These are phyloP conservation scores for Anolis carolinensis DNA, from an alignment of 2,113 vertebrate genomes.

Conservation along the genomic window DNA sequence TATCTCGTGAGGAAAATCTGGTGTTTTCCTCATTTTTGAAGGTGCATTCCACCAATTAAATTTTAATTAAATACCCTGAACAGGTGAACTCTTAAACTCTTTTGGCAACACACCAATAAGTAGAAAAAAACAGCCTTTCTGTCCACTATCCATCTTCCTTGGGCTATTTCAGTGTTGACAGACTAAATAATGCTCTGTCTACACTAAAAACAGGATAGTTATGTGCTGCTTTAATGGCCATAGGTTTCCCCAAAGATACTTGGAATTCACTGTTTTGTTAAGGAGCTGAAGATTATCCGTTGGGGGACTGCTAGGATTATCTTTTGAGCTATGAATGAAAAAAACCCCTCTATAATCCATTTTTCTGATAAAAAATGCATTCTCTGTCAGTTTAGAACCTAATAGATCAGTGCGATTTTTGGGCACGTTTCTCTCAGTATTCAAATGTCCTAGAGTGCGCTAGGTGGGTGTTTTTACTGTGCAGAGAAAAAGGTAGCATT, in stretches of 20 bases:
- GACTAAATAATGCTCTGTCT: background rate
- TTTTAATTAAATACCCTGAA: background rate
- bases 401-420: no score
- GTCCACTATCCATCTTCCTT: background rate
- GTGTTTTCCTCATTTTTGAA: background rate
- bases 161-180: background rate
- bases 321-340: no score
- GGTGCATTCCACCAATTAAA: background rate
- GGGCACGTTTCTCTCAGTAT: no score
- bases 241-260: background rate
- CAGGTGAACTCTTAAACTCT: background rate
- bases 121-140: background rate
- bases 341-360: no score
- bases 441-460: no score
- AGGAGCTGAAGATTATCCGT: background rate
- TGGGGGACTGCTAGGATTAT: no score
- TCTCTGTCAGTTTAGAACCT: no score
- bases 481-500: no score
- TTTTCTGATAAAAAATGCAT: no score
- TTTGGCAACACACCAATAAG: background rate
- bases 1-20: background rate
- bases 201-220: background rate
- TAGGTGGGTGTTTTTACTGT: no score
- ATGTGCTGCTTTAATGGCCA: background rate
- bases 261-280: background rate